Percentiles rank a stretch among this genome's conserved stretches.
These are phyloP conservation scores for Lepisosteus oculatus DNA, from an alignment of 2,113 vertebrate genomes.

Conservation along the genomic window DNA sequence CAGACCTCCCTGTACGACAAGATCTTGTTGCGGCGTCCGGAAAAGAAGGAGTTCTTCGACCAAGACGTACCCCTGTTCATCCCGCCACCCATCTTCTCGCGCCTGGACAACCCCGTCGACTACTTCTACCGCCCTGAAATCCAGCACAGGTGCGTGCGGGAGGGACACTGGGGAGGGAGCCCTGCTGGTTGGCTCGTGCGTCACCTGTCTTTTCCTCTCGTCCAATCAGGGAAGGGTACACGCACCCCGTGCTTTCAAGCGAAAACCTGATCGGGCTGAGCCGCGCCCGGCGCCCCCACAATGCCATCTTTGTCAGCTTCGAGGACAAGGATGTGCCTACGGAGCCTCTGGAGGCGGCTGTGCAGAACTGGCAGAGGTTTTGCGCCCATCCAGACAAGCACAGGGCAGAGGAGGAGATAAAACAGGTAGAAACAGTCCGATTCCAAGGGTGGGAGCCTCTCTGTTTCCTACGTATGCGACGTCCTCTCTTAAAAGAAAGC, in stretches of 20 bases:
- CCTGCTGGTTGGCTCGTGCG: neutral
- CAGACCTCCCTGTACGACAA: constrained; percentile 82
- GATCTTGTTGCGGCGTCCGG: constrained; percentile 77
- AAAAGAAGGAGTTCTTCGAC: constrained; percentile 87
- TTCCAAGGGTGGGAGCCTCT: too few relatives aligned
- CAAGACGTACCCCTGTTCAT: constrained; percentile 79
- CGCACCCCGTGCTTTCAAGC: constrained; percentile 54
- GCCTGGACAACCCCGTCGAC: constrained; percentile 83
- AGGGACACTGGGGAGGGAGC: too few relatives aligned
- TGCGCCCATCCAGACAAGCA: constrained; percentile 71
- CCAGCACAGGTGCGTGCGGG: constrained; percentile 62
- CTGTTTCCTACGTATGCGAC: too few relatives aligned
- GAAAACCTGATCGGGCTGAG: constrained; percentile 85
- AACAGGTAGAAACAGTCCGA: constrained; percentile 49
- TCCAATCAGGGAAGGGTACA: constrained; percentile 64
- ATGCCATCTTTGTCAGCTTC: constrained; percentile 88
- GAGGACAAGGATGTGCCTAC: constrained; percentile 68
- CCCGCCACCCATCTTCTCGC: constrained; percentile 91
- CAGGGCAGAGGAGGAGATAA: constrained; percentile 71
- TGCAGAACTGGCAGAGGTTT: constrained; percentile 72
- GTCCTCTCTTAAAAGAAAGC: too few relatives aligned
- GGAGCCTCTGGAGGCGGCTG: constrained; percentile 77
- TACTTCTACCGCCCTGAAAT: constrained; percentile 87
- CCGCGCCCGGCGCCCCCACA: constrained; percentile 85
- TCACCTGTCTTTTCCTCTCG: neutral